Percentiles rank a stretch among this genome's conserved stretches.
phyloP scores from a whole-genome alignment of 2,888 invertebrate genomes.

The Uropetala carovei region DNA sequence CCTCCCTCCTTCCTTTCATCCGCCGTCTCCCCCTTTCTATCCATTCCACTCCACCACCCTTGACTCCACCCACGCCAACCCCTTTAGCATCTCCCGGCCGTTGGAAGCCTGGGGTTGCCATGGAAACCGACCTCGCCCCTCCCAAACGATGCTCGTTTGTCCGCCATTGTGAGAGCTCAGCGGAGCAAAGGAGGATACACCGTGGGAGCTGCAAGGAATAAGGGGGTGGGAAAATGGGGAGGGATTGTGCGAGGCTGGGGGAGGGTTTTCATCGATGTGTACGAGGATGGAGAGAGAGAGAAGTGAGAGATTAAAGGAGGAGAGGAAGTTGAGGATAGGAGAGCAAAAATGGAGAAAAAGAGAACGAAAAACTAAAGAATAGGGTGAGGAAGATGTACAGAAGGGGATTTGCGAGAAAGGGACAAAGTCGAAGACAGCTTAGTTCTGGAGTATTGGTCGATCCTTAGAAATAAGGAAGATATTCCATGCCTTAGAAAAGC shows the following conservation, averaged over 20 bases:
- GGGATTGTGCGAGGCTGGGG: neutral
- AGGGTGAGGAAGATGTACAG: neutral
- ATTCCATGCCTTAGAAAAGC: too few species aligned
- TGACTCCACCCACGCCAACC: conserved; percentile 17
- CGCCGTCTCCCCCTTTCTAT: neutral
- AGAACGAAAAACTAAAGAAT: too few species aligned
- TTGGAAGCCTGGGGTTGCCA: conserved; percentile 43
- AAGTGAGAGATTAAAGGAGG: neutral
- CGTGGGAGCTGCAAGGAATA: neutral
- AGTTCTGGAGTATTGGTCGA: too few species aligned
- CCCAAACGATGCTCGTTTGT: conserved; percentile 46
- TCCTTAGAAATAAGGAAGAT: too few species aligned
- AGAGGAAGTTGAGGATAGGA: neutral
- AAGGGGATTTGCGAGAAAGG: neutral
- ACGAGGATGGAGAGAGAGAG: neutral
- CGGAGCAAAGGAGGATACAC: conserved; percentile 49
- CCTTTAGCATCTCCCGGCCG: neutral
- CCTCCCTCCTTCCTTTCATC: neutral
- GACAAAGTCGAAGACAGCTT: too few species aligned
- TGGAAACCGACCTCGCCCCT: conserved; percentile 52
- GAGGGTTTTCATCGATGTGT: neutral
- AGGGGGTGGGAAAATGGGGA: neutral
- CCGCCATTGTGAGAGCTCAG: conserved; percentile 52
- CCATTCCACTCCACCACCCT: neutral
- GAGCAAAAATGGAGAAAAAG: neutral